Percentiles rank a stretch among this genome's conserved stretches.
Evolutionary conservation across 2,888 invertebrate genomes (phyloP).

Genomic region (Heliconius ethilla): DNA sequence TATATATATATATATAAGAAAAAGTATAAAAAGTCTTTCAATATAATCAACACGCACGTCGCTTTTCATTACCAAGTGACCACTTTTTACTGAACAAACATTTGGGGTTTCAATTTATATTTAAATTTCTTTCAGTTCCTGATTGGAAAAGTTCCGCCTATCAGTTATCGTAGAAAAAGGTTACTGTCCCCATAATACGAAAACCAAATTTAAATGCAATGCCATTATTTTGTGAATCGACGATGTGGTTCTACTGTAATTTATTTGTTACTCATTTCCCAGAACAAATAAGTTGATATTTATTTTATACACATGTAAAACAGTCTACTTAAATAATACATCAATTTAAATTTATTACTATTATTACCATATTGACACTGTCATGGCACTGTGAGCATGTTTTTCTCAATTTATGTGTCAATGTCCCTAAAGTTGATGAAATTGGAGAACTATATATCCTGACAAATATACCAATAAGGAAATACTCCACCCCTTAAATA

Average conservation of each 20-base stretch:
- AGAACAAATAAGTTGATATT: not conserved
- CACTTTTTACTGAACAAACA: slow-evolving; percentile 60
- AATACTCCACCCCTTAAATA: too few species aligned
- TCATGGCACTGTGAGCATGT: not conserved
- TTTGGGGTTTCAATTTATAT: slow-evolving; percentile 60
- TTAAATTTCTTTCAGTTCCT: slow-evolving; percentile 57
- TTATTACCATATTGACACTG: not conserved
- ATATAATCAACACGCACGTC: slow-evolving; percentile 67
- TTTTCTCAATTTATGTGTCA: not conserved
- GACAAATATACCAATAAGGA: too few species aligned
- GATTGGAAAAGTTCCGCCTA: slow-evolving; percentile 57
- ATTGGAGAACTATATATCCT: not conserved
- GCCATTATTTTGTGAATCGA: slow-evolving; percentile 24
- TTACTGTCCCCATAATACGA: slow-evolving; percentile 55
- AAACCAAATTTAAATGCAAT: slow-evolving; percentile 36
- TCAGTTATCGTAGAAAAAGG: slow-evolving; percentile 51
- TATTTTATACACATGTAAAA: slow-evolving; percentile 8
- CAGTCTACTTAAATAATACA: slow-evolving; percentile 8
- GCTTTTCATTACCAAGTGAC: slow-evolving; percentile 69
- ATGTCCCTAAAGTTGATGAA: not conserved
- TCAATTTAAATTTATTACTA: not conserved
- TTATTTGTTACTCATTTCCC: slow-evolving; percentile 4
- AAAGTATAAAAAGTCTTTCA: slow-evolving; percentile 46
- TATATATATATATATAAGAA: not conserved
- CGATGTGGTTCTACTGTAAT: slow-evolving; percentile 12